Evolutionary conservation across 2,888 invertebrate species (phyloP), one percentile per base, ranked within the genome.

Genomic region (Suillia variegata): DNA sequence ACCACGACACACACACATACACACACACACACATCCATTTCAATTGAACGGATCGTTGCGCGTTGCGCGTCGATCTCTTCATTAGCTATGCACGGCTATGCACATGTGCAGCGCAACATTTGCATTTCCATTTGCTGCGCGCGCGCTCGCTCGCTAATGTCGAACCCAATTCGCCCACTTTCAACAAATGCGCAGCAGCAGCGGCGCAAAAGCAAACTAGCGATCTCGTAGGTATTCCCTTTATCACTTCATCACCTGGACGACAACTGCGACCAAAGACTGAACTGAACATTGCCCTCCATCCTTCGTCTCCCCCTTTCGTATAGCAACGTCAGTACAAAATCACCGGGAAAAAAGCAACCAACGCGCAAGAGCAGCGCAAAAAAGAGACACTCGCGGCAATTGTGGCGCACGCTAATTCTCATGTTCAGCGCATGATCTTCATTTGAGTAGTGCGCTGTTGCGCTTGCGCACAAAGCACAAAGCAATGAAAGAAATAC

Each of bases 231-330:
- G n/a, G n/a, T 13, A 22, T 49, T 49, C 52, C 26, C 45, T 53
- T 58, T 58, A 58, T 58, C 57, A 58, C 57, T 58, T 54, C 49
- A 54, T 54, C 58, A 49, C 54, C 49, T 51, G 24, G 49, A 15
- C 42, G 18, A 20, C 47, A 15, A 47, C 21, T 18, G 21, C 17
- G 20, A 20, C 17, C 21, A 20, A 20, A 21, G 20, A 20, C 15
- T 17, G n/a, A 47, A 47, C 20, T 17, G 17, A 17, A 13, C 42
- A 47, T n/a, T n/a, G n/a, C n/a, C n/a, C n/a, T n/a, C n/a, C n/a
- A n/a, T n/a, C n/a, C n/a, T n/a, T n/a, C n/a, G n/a, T n/a, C n/a
- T n/a, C n/a, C n/a, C n/a, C n/a, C n/a, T n/a, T n/a, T n/a, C n/a
- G n/a, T n/a, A n/a, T n/a, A n/a, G n/a, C n/a, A n/a, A n/a, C n/a